These are phyloP conservation scores for Plumapathes pennacea DNA, from an alignment of 92 coral and sea anemone species.

Conservation along the genomic window DNA sequence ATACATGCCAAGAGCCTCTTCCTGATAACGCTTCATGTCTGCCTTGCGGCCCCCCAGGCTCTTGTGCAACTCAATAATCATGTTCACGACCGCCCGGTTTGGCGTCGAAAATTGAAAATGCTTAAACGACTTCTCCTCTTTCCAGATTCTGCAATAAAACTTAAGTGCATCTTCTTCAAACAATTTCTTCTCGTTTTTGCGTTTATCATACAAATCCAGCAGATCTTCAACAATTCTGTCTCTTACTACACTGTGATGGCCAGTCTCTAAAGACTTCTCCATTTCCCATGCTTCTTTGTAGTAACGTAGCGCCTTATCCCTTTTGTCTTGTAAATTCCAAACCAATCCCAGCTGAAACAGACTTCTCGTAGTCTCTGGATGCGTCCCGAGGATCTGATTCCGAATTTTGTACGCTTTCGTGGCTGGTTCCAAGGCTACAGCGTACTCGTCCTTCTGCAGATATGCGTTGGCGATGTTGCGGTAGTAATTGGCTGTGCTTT, in stretches of 20 bases:
- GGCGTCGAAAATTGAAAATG: conserved; percentile 2
- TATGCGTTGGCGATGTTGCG: conserved; percentile 66
- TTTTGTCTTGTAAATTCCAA: conserved; percentile 27
- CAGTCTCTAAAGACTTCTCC: conserved; percentile 44
- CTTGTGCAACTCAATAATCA: background rate
- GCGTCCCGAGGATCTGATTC: conserved; percentile 31
- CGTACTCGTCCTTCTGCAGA: conserved; percentile 30
- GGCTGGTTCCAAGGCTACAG: conserved; percentile 46
- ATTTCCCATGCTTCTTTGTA: conserved; percentile 48
- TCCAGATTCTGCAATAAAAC: conserved; percentile 14
- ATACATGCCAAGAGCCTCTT: conserved; percentile 18
- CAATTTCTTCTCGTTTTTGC: background rate
- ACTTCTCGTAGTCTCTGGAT: conserved; percentile 65
- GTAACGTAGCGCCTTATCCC: conserved; percentile 20
- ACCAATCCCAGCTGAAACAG: conserved; percentile 54
- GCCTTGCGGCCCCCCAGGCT: background rate
- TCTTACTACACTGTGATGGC: conserved; percentile 58
- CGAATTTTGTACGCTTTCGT: conserved; percentile 46
- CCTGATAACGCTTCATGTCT: conserved; percentile 1
- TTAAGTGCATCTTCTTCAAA: conserved; percentile 6
- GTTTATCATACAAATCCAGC: background rate
- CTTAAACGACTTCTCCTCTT: background rate
- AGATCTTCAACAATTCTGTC: conserved; percentile 7
- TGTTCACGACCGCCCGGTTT: conserved; percentile 7
- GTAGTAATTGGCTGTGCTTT: conserved; percentile 40